Conservation (phyloP, 2,113 vertebrate genomes). For the Phyllostomus hastatus region DNA sequence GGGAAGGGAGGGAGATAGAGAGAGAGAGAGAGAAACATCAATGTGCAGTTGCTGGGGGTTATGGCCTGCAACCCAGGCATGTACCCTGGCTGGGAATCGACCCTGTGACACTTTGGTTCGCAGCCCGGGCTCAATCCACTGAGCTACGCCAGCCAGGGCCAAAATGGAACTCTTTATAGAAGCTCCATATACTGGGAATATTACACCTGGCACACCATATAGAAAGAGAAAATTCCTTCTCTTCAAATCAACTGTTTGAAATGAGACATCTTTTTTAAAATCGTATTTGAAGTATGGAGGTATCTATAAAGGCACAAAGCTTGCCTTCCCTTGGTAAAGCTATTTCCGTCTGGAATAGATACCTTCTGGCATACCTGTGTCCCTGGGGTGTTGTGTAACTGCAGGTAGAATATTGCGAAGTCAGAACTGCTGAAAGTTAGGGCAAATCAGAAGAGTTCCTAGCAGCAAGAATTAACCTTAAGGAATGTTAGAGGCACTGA, state of each 20-base stretch:
- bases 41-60: too few species aligned
- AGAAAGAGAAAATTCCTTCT: background rate
- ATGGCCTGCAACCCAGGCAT: too few species aligned
- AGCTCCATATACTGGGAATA: background rate
- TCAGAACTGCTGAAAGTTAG: constrained; percentile 8
- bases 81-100: too few species aligned
- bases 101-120: too few species aligned
- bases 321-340: background rate
- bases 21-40: too few species aligned
- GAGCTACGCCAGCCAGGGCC: too few species aligned
- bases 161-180: background rate
- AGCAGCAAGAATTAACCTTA: constrained; percentile 15
- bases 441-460: background rate
- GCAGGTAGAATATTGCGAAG: background rate
- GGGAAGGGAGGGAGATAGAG: too few species aligned
- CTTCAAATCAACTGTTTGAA: background rate
- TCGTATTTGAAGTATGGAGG: background rate
- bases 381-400: background rate
- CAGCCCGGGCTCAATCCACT: too few species aligned
- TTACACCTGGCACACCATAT: background rate
- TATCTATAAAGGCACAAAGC: background rate
- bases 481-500: background rate
- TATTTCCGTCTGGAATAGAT: background rate
- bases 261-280: background rate
- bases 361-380: background rate